These are phyloP conservation scores for Fopius arisanus DNA, from an alignment of 1,140 invertebrate species.

Conservation along the genomic window DNA sequence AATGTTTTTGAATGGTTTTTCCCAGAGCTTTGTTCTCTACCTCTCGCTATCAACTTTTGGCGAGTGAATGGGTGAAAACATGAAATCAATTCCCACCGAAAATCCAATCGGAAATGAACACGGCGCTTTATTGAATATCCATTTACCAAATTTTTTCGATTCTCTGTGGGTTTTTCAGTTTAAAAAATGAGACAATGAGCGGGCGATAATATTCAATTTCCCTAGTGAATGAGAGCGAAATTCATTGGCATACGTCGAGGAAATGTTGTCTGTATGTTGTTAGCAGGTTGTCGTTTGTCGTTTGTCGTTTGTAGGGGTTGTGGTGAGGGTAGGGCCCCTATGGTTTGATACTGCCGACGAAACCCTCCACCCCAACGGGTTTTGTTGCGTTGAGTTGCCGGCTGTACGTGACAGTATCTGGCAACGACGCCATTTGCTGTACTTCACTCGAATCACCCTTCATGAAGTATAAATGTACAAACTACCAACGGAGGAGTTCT, in stretches of 20 bases:
- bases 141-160: neutral
- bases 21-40: neutral
- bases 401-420: constrained; percentile 59
- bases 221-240: constrained; percentile 30
- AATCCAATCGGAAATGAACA: constrained; percentile 9
- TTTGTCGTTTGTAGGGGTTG: constrained; percentile 13
- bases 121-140: neutral
- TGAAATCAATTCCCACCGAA: neutral
- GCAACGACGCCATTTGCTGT: constrained; percentile 36
- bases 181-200: constrained; percentile 38
- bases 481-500: neutral
- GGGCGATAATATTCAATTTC: constrained; percentile 55
- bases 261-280: neutral
- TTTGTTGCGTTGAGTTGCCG: constrained; percentile 40
- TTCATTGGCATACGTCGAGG: neutral
- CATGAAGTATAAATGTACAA: constrained; percentile 8
- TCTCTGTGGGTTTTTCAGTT: neutral
- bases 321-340: neutral
- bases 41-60: neutral
- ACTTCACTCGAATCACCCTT: neutral
- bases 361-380: constrained; percentile 17
- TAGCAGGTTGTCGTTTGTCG: neutral
- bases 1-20: neutral
- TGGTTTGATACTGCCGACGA: constrained; percentile 11
- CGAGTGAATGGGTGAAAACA: neutral